Percentiles rank a stretch among this genome's conserved stretches.
Evolutionary conservation across 1,140 invertebrate genomes (phyloP).

Genomic region (Cyclina sinensis): DNA sequence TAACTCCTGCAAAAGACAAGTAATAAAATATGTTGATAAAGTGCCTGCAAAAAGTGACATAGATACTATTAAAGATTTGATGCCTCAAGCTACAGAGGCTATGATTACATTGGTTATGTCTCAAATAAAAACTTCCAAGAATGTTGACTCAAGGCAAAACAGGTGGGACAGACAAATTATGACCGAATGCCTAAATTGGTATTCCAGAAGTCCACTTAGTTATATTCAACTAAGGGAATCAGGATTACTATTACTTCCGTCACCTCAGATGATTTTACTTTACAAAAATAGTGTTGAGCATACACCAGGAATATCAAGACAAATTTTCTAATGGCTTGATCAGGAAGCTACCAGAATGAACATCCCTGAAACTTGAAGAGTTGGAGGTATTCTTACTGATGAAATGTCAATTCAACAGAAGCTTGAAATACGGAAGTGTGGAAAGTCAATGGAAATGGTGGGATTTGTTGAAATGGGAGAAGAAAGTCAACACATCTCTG

Average conservation of each 20-base stretch:
- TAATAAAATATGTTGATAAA: not conserved
- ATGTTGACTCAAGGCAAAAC: conserved; percentile 21
- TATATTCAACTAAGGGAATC: conserved; percentile 32
- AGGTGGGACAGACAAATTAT: conserved; percentile 39
- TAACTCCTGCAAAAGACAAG: conserved; percentile 39
- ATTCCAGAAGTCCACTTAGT: conserved; percentile 39
- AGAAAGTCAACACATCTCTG: conserved; percentile 37
- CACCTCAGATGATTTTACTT: conserved; percentile 45
- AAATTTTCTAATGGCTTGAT: conserved; percentile 64
- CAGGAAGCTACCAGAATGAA: conserved; percentile 60
- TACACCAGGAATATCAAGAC: conserved; percentile 53
- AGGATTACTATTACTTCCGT: conserved; percentile 23
- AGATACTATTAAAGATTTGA: conserved; percentile 46
- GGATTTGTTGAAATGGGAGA: conserved; percentile 55
- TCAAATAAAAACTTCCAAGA: conserved; percentile 25
- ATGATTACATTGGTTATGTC: conserved; percentile 43
- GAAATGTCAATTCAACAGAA: conserved; percentile 66
- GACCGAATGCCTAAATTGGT: conserved; percentile 15
- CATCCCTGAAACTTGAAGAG: conserved; percentile 46
- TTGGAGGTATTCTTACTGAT: conserved; percentile 61
- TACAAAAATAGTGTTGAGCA: conserved; percentile 68
- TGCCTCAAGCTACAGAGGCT: conserved; percentile 44
- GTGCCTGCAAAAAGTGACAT: not conserved
- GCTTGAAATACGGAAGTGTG: not conserved
- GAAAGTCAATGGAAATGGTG: conserved; percentile 6